A percentile compares a stretch with the other conserved stretches of the same genome.
These are phyloP conservation scores for Myodes glareolus DNA, from an alignment of 2,113 vertebrate species.

Conservation along the genomic window DNA sequence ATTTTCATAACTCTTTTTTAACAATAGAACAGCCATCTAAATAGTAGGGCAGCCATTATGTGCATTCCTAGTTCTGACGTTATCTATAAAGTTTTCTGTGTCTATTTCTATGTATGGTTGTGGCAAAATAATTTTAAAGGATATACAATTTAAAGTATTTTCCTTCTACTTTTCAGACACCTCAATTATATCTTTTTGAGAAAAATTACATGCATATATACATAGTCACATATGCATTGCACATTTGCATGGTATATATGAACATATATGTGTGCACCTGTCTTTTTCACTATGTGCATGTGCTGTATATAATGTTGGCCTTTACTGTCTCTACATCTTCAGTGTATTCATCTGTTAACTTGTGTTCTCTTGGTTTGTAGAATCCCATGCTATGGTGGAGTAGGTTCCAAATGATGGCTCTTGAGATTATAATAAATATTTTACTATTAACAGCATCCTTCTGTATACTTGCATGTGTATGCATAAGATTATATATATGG, in stretches of 20 bases:
- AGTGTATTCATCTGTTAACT: background rate
- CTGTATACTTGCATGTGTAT: background rate
- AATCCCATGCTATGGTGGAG: background rate
- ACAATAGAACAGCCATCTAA: background rate
- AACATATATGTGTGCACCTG: background rate
- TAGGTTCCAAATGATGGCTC: background rate
- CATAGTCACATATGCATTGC: background rate
- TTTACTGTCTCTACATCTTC: background rate
- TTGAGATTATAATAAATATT: background rate
- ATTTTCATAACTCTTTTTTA: slow-evolving; percentile 1
- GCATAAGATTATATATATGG: background rate
- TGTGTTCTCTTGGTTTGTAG: background rate
- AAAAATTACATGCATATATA: background rate
- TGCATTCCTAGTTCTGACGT: background rate
- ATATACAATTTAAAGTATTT: slow-evolving; percentile 41
- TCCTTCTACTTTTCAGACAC: background rate
- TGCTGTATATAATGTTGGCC: background rate
- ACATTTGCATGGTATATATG: background rate
- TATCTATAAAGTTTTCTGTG: background rate
- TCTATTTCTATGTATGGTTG: background rate
- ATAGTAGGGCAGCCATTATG: background rate
- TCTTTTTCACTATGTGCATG: background rate
- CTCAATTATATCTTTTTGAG: slow-evolving; percentile 36
- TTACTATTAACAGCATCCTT: background rate
- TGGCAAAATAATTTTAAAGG: slow-evolving; percentile 25